Percentiles rank a stretch among this genome's conserved stretches.
These are phyloP conservation scores for Ictidomys tridecemlineatus DNA, from an alignment of 2,113 vertebrate genomes.

Conservation along the genomic window DNA sequence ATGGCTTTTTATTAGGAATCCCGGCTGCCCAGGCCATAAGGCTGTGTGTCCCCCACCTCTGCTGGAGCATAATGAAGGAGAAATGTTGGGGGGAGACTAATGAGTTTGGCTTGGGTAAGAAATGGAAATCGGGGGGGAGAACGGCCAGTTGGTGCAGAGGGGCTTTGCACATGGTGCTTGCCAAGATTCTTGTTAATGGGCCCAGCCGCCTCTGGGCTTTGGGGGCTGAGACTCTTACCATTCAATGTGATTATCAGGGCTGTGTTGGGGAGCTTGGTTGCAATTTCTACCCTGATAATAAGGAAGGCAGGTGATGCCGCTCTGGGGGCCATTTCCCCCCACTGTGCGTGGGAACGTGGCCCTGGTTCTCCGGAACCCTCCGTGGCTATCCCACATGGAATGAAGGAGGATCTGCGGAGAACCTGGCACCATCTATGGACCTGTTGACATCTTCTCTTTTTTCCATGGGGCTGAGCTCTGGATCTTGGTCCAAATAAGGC, in stretches of 20 bases:
- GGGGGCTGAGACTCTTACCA: not conserved
- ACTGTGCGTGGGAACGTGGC: not conserved
- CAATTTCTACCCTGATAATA: conserved; percentile 2
- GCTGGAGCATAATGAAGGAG: conserved; percentile 59
- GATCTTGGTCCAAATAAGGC: too few species aligned
- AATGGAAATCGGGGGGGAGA: not conserved
- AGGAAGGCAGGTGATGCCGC: not conserved
- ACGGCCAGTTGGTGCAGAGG: not conserved
- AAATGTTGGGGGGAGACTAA: conserved; percentile 71
- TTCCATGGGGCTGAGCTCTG: not conserved
- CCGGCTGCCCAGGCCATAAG: conserved; percentile 84
- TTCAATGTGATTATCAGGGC: conserved; percentile 34
- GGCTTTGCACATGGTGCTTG: not conserved
- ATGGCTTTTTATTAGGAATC: conserved; percentile 83
- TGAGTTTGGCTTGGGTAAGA: conserved; percentile 31
- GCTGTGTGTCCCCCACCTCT: not conserved
- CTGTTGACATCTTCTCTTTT: not conserved
- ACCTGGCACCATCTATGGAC: too few species aligned
- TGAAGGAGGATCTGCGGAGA: not conserved
- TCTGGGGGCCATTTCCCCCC: not conserved
- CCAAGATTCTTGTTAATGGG: not conserved
- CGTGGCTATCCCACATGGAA: not conserved
- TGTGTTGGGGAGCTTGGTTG: not conserved
- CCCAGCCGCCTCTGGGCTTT: not conserved
- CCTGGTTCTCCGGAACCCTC: not conserved